Conservation (phyloP, 2,888 invertebrate genomes). For the Hydroisotoma schaefferi region DNA sequence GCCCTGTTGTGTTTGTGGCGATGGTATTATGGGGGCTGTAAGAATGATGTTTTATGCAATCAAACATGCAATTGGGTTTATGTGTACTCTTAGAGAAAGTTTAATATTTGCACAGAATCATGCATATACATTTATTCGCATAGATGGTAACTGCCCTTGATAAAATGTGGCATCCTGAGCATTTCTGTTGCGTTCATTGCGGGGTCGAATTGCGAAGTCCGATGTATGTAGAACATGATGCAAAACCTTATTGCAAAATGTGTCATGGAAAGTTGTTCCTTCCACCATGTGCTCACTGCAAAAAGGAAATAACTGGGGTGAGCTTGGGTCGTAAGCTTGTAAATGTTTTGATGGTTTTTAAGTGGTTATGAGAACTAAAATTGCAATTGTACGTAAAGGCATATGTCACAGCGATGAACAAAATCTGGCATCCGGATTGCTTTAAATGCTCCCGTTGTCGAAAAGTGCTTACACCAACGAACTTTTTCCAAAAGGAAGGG, state of each 20-base stretch:
- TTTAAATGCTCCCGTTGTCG: conserved; percentile 27
- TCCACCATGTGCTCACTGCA: conserved; percentile 40
- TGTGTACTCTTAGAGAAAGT: not conserved
- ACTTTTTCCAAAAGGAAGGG: conserved; percentile 28
- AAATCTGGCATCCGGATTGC: conserved; percentile 36
- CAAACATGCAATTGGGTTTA: not conserved
- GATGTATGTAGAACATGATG: conserved; percentile 35
- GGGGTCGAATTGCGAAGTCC: conserved; percentile 34
- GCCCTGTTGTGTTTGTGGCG: conserved; percentile 47
- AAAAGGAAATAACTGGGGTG: conserved; percentile 38
- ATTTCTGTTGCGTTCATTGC: conserved; percentile 44
- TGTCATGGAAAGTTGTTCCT: conserved; percentile 42
- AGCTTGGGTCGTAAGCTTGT: not conserved
- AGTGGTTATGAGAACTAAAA: not conserved
- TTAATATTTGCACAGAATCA: too few relatives aligned
- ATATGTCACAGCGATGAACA: conserved; percentile 26
- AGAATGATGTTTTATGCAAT: conserved; percentile 2
- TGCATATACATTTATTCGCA: too few relatives aligned
- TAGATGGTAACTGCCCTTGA: conserved; percentile 43
- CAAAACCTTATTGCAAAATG: conserved; percentile 42
- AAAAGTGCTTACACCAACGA: conserved; percentile 26
- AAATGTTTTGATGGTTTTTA: conserved; percentile 5
- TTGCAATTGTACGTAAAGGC: conserved; percentile 9
- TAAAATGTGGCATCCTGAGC: conserved; percentile 45
- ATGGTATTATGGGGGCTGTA: conserved; percentile 48